phyloP scores from a whole-genome alignment of 2,113 vertebrate species.

The Brienomyrus longianalis region DNA sequence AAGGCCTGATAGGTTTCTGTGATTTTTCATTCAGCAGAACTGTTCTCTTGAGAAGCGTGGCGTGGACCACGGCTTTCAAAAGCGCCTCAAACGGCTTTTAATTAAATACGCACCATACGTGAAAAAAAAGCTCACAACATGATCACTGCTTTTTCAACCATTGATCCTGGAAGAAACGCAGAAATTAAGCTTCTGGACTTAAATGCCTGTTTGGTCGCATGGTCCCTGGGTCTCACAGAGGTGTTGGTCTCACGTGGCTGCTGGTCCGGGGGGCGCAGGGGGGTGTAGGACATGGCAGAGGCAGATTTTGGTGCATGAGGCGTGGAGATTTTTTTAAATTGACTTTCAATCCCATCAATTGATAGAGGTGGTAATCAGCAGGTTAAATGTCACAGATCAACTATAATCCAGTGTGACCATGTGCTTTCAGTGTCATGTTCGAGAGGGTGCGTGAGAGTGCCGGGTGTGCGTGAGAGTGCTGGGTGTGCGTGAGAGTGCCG shows the following conservation, averaged over 20 bases:
- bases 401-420: not conserved
- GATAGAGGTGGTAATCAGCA: not conserved
- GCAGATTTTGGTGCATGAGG: not conserved
- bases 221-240: not conserved
- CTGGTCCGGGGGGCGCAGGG: not conserved
- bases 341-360: not conserved
- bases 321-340: not conserved
- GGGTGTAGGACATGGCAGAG: not conserved
- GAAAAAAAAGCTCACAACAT: not conserved
- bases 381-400: not conserved
- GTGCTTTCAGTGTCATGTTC: not conserved
- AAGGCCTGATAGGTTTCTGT: slow-evolving; percentile 6
- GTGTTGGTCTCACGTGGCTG: not conserved
- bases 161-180: not conserved
- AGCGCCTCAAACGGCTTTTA: not conserved
- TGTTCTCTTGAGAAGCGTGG: not conserved
- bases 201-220: not conserved
- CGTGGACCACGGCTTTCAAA: not conserved
- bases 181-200: not conserved
- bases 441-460: not conserved
- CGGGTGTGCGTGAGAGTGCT: not conserved
- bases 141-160: not conserved
- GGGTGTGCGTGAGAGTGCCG: not conserved
- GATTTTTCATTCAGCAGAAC: slow-evolving; percentile 5
- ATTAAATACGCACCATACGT: not conserved